A percentile compares a stretch with the other conserved stretches of the same genome.
phyloP scores from a whole-genome alignment of 1,140 invertebrate genomes.

The Berghia stephanieae region DNA sequence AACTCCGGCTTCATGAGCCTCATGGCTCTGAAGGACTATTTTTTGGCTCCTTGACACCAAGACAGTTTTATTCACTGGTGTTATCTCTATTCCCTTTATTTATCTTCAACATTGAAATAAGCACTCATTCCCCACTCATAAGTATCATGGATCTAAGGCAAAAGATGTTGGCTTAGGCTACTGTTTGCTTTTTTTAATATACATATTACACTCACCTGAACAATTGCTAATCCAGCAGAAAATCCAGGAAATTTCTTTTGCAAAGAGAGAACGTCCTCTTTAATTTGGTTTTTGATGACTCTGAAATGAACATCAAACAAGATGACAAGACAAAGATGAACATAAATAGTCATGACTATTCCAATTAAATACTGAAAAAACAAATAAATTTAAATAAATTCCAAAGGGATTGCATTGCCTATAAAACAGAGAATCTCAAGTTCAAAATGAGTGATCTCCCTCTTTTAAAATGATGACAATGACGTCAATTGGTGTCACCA shows the following conservation, averaged over 20 bases:
- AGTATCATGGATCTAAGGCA: neutral
- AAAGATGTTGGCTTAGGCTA: neutral
- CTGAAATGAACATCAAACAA: constrained; percentile 73
- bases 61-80: neutral
- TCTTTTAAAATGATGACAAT: no score
- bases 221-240: constrained; percentile 75
- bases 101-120: neutral
- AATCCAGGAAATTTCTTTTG: constrained; percentile 74
- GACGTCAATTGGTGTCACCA: no score
- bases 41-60: neutral
- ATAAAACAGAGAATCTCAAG: neutral
- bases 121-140: neutral
- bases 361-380: neutral
- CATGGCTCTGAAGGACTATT: no score
- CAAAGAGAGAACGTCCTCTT: constrained; percentile 74
- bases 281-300: constrained; percentile 78
- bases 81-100: neutral
- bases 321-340: no score
- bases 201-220: constrained; percentile 61
- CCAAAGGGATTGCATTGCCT: neutral
- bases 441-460: neutral
- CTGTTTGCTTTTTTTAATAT: neutral
- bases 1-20: no score
- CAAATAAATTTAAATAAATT: neutral
- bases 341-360: neutral